Evolutionary conservation across 2,888 invertebrate species (phyloP).

Genomic region (Orthonevra nobilis): DNA sequence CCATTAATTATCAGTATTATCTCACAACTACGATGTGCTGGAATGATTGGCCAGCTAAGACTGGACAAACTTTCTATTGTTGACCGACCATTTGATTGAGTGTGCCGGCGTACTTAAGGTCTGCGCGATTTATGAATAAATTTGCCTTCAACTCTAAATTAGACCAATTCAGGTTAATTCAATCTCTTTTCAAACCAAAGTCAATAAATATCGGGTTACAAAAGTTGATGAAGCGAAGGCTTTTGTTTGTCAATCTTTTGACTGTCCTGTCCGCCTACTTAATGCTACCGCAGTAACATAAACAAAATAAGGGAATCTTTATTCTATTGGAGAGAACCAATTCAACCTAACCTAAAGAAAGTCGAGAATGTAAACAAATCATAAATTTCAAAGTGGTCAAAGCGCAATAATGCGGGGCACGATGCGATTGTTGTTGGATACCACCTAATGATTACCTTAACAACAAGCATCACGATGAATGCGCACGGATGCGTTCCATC

Average conservation of each 20-base stretch:
- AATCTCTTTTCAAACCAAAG: slow-evolving; percentile 8
- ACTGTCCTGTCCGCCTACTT: neutral
- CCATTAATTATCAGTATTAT: slow-evolving; percentile 30
- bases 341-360: no score
- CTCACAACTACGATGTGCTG: slow-evolving; percentile 10
- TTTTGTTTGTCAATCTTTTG: slow-evolving; percentile 38
- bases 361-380: slow-evolving; percentile 58
- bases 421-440: slow-evolving; percentile 56
- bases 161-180: slow-evolving; percentile 32
- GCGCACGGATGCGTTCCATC: slow-evolving; percentile 41
- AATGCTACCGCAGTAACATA: slow-evolving; percentile 19
- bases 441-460: slow-evolving; percentile 43
- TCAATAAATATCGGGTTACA: slow-evolving; percentile 14
- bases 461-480: slow-evolving; percentile 42
- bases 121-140: slow-evolving; percentile 37
- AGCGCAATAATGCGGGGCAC: slow-evolving; percentile 42
- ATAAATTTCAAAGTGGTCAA: slow-evolving; percentile 59
- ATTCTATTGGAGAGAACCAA: no score
- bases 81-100: slow-evolving; percentile 32
- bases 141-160: slow-evolving; percentile 16
- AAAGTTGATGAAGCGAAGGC: slow-evolving; percentile 7
- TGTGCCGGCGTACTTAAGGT: slow-evolving; percentile 40
- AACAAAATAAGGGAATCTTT: no score
- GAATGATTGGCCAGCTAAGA: slow-evolving; percentile 28
- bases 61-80: slow-evolving; percentile 41